Base-by-base conservation (phyloP, 2,797 vertebrate species). In the Melanotaenia trifasciata region DNA sequence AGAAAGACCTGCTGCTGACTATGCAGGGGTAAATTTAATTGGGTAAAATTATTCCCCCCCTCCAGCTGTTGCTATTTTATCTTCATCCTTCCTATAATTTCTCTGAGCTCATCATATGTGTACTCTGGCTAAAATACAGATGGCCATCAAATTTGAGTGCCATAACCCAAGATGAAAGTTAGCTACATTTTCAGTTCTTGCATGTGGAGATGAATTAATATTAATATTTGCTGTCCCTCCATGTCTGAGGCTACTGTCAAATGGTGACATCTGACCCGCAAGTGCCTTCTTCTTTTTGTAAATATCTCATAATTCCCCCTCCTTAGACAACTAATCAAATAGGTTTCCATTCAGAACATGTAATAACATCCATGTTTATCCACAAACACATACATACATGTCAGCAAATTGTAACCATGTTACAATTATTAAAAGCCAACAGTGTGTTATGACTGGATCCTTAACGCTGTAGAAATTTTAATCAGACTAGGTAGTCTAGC, bases 21-120 rank as follows among this genome's bases (percentile, higher is more conserved):
- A n/a, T 50, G 45, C 20, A 50, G 45, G n/a, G 45, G 45, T n/a
- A n/a, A 50, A n/a, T 50, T 50, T 50, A 43, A 50, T 50, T 50
- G n/a, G 20, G 20, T 50, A 9, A 50, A 50, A 50, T 50, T 50
- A n/a, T 50, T 22, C 45, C 40, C 45, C 9, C 20, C 45, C 45
- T 50, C 45, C 45, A 50, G 45, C 45, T 50, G 45, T 50, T 50
- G 8, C 45, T 50, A 10, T 50, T 43, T 43, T 43, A 43, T 43
- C 40, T 14, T 43, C 40, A 50, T 12, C 11, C 11, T 53, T 11
- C 24, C 22, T 26, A 26, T 53, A 26, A 53, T 26, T 26, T 12
- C n/a, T 26, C 11, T 26, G 24, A 22, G 51, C 51, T 53, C 22
- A 24, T 24, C 45, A 43, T 40, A 18, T 51, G 22, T 53, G 10